Evolutionary conservation across 2,888 invertebrate species (phyloP), one percentile per base, ranked within the genome.

Genomic region (Coelopa pilipes): DNA sequence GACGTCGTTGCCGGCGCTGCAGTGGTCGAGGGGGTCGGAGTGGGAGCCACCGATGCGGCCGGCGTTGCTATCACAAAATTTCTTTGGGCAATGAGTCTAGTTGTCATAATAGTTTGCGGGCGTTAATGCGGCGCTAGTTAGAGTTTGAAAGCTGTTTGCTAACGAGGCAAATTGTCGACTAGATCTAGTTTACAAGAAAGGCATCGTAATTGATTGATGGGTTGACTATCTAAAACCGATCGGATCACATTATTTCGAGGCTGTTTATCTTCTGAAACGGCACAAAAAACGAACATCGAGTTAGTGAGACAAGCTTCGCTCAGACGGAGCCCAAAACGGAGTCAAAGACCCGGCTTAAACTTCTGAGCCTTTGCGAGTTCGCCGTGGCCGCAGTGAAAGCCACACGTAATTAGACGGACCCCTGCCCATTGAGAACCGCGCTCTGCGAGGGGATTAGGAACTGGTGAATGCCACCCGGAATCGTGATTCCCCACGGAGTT

Each of bases 1-100:
- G 34, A 34, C 34, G 17, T 4, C 21, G 70, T 46, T 21, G 24
- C 13, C 50, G 72, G n/a, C 45, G 72, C 4, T 50, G 68, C 59
- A 60, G 46, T 47, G n/a, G 65, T 62, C 60, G 76, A 59, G 24
- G 67, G 24, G 12, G 70, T 63, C 34, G 74, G 17, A 10, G 65
- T 65, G 50, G 74, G 12, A 63, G 65, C 62, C 60, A 67, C 62
- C 66, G 75, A 74, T 69, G 55, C 59, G 70, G 80, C 75, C 70
- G 82, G 80, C 75, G 83, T 84, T 74, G 86, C 80, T 76, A 85
- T 83, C 77, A 87, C 83, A 75, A 86, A 87, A 79, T 84, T 86
- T 78, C 87, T 82, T 80, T 85, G 86, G 24, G 86, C 81, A 74
- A 86, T 87, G 79, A 87, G 81, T 77, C 86, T 84, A 75, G 87